Evolutionary conservation across 1,140 invertebrate genomes (phyloP).

Genomic region (Hermetia illucens): DNA sequence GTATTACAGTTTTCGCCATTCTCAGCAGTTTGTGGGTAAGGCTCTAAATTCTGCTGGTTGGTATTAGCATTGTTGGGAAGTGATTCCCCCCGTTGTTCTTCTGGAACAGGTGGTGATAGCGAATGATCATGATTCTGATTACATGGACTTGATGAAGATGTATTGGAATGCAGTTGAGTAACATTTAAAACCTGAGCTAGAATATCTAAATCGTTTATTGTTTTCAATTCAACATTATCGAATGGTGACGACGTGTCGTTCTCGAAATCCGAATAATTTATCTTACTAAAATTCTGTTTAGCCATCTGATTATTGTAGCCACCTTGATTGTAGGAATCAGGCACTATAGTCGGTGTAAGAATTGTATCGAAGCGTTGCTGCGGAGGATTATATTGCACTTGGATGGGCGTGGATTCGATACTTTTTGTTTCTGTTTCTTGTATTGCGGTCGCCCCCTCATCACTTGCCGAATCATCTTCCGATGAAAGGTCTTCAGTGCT

Average conservation of each 20-base stretch:
- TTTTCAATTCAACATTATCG: conserved; percentile 80
- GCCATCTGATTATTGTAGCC: conserved; percentile 26
- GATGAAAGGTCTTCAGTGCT: conserved; percentile 30
- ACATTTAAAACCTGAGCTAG: conserved; percentile 53
- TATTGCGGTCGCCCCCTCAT: conserved; percentile 6
- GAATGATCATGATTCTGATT: no score
- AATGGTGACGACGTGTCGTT: conserved; percentile 79
- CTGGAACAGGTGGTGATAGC: no score
- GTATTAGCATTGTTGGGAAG: no score
- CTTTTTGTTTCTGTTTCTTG: conserved; percentile 30
- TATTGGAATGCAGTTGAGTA: conserved; percentile 14
- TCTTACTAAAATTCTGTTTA: conserved; percentile 29
- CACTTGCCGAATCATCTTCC: conserved; percentile 9
- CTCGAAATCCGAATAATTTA: conserved; percentile 70
- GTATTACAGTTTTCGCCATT: no score
- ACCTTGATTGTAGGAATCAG: conserved; percentile 24
- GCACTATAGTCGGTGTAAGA: conserved; percentile 5
- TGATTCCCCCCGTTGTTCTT: no score
- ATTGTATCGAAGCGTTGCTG: conserved; percentile 6
- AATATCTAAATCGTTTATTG: conserved; percentile 79
- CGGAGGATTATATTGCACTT: conserved; percentile 2
- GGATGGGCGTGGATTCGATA: conserved; percentile 33
- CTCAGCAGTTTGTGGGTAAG: no score
- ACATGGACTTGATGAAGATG: no score
- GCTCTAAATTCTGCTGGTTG: no score